These are phyloP conservation scores for Tricholauxania praeusta DNA, from an alignment of 2,888 invertebrate genomes.

Conservation along the genomic window DNA sequence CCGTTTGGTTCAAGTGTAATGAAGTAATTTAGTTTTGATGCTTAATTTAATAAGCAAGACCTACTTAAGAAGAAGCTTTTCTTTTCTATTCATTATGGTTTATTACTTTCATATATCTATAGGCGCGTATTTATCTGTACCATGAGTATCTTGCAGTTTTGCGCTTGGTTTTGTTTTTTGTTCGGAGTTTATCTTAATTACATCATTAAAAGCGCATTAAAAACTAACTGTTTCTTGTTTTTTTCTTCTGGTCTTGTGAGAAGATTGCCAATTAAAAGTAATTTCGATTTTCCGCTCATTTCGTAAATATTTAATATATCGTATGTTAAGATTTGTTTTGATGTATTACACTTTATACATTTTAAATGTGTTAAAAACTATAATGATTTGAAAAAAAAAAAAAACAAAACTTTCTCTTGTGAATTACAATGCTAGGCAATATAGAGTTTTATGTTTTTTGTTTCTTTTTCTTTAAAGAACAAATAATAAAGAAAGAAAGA, in stretches of 20 bases:
- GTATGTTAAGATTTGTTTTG: too few relatives aligned
- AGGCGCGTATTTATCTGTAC: constrained; percentile 3
- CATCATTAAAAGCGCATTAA: constrained; percentile 36
- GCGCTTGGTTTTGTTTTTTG: neutral
- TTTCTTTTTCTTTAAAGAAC: too few relatives aligned
- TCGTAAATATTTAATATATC: constrained; percentile 2
- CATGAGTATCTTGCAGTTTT: neutral
- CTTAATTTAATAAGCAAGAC: constrained; percentile 25
- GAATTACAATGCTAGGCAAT: too few relatives aligned
- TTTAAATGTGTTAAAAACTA: too few relatives aligned
- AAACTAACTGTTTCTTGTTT: constrained; percentile 20
- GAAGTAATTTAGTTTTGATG: constrained; percentile 13
- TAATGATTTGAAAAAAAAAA: too few relatives aligned
- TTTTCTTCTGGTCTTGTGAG: constrained; percentile 8
- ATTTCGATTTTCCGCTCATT: constrained; percentile 30
- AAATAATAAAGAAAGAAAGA: too few relatives aligned
- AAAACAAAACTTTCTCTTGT: too few relatives aligned
- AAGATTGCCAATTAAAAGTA: constrained; percentile 32
- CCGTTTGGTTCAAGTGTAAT: neutral
- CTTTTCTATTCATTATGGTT: neutral
- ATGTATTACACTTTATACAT: too few relatives aligned
- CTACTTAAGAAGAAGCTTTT: constrained; percentile 15
- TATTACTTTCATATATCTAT: neutral
- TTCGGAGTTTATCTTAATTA: constrained; percentile 31
- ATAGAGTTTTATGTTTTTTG: too few relatives aligned